Evolutionary conservation across 2,113 vertebrate species (phyloP).

Genomic region (Sminthopsis crassicaudata): DNA sequence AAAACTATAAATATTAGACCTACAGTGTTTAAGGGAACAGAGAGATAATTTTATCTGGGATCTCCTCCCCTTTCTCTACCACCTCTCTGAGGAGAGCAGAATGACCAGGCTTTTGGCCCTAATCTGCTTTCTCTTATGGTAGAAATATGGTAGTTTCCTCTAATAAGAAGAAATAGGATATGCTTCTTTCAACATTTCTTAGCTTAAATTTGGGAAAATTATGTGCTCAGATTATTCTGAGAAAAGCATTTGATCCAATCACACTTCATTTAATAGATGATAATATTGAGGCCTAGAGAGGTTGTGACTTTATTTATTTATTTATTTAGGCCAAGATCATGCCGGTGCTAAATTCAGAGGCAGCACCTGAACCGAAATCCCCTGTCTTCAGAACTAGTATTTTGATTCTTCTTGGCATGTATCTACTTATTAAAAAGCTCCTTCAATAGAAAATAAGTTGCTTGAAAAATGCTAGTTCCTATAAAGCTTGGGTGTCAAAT

Average conservation of each 20-base stretch:
- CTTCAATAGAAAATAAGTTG: neutral
- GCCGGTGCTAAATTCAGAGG: neutral
- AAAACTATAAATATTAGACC: too few relatives aligned
- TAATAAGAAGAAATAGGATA: neutral
- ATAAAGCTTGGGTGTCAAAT: neutral
- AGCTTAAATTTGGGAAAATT: neutral
- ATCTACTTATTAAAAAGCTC: too few relatives aligned
- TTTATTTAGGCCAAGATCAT: neutral
- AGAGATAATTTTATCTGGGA: too few relatives aligned
- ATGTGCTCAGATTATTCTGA: neutral
- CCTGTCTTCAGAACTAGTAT: neutral
- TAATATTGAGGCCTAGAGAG: neutral
- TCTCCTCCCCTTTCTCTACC: too few relatives aligned
- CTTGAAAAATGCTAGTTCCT: conserved; percentile 7
- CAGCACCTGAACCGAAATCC: neutral
- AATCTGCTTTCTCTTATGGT: too few relatives aligned
- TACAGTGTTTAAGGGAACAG: too few relatives aligned
- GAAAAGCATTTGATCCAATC: neutral
- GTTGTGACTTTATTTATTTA: neutral
- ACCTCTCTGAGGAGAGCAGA: too few relatives aligned
- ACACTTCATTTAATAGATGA: neutral
- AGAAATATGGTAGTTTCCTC: too few relatives aligned
- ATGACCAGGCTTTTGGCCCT: too few relatives aligned
- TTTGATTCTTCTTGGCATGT: neutral
- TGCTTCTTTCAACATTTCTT: neutral